Percentiles rank a stretch among this genome's conserved stretches.
Evolutionary conservation across 2,797 vertebrate species (phyloP).

Genomic region (Micromesistius poutassou): DNA sequence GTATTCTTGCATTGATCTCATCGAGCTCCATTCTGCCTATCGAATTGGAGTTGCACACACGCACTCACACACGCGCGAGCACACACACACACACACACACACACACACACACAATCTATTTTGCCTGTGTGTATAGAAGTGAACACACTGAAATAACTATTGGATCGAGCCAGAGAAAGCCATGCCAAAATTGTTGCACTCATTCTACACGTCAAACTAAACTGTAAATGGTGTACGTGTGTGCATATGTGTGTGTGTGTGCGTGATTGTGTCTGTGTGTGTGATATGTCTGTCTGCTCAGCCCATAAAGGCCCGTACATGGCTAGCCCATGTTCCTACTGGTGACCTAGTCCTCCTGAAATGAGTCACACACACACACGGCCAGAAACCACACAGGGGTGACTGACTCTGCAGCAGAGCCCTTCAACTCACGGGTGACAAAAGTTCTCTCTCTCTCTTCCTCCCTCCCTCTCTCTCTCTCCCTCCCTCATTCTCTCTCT

Average conservation of each 20-base stretch:
- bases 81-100: neutral
- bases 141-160: no score
- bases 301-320: conserved; percentile 49
- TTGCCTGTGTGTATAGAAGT: neutral
- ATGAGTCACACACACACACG: conserved; percentile 54
- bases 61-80: neutral
- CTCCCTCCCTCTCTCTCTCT: no score
- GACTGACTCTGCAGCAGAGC: conserved; percentile 30
- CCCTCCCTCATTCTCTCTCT: no score
- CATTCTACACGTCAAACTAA: conserved; percentile 46
- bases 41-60: no score
- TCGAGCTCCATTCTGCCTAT: no score
- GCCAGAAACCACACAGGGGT: conserved; percentile 49
- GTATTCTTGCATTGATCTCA: conserved; percentile 13
- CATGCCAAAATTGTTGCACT: conserved; percentile 46
- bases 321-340: conserved; percentile 24
- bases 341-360: conserved; percentile 55
- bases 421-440: conserved; percentile 5
- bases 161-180: neutral
- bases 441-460: no score
- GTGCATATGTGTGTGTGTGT: conserved; percentile 27
- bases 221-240: conserved; percentile 9
- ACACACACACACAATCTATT: conserved; percentile 7
- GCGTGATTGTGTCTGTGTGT: conserved; percentile 30
- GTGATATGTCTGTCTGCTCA: conserved; percentile 33